Evolutionary conservation across 2,888 invertebrate genomes (phyloP), one percentile per base, ranked within the genome.

Genomic region (Helicoverpa assulta): DNA sequence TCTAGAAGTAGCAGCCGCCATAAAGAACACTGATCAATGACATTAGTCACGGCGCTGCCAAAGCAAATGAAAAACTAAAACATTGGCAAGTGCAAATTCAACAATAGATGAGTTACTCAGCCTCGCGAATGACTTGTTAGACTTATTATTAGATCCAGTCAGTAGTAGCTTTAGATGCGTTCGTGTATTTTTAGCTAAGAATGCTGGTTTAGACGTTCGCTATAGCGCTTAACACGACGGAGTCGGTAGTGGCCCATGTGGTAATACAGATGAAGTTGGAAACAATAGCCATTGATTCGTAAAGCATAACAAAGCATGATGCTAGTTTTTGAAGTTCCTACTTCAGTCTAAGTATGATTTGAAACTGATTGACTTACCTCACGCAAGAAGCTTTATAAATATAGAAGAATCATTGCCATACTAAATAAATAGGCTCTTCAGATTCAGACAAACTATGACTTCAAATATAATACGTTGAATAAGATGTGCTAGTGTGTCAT

Each of bases 71-170:
- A 79, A 84, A 69, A 69, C 59, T 69, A 73, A 81, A 78, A 69
- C 81, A 83, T 80, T 80, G 73, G 81, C 85, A 84, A 84, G 81
- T 83, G 81, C 81, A 83, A 83, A 83, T 81, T 82, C 77, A 84
- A 83, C 83, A 83, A 83, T 83, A 83, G 84, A 83, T 79, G 79
- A 81, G 83, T 85, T 82, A 83, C 84, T 84, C 85, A 84, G 78
- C 80, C 73, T 78, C 75, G 70, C 82, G 81, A 85, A 85, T 84
- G 84, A 84, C 85, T 85, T 84, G 84, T 85, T 84, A 79, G 66
- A 83, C 70, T 73, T 84, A 84, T 83, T 81, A 82, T 85, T 84
- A 84, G 84, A 84, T 71, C 68, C 73, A 75, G 76, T 74, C 71
- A 76, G 83, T 85, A 70, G 83, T 83, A 73, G 84, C 83, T 83